phyloP scores from a whole-genome alignment of 2,797 vertebrate species.

The Hyperoplus lanceolatus region DNA sequence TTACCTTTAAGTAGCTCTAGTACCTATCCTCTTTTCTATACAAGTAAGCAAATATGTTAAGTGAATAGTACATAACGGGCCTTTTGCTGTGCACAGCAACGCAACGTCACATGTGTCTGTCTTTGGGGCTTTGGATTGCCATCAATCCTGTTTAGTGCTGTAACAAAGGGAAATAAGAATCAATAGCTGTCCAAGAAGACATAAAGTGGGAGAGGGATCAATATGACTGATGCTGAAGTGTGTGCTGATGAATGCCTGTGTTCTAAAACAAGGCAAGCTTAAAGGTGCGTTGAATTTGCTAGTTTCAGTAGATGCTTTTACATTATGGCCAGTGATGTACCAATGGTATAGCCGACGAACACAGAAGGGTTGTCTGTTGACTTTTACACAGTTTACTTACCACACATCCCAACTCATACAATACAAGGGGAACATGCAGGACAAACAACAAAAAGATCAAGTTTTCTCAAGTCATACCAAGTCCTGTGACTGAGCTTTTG shows the following conservation, averaged over 20 bases:
- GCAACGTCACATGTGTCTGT: conserved; percentile 28
- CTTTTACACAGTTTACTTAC: conserved; percentile 34
- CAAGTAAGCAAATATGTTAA: conserved; percentile 50
- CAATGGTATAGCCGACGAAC: conserved; percentile 39
- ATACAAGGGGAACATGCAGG: conserved; percentile 68
- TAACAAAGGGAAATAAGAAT: conserved; percentile 52
- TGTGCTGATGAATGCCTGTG: conserved; percentile 27
- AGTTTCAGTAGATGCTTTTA: background rate
- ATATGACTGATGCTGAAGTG: conserved; percentile 21
- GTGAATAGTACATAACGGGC: conserved; percentile 76
- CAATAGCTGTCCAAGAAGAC: conserved; percentile 49
- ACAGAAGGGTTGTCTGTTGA: conserved; percentile 26
- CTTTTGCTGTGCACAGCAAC: conserved; percentile 27
- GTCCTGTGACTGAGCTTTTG: conserved; percentile 41
- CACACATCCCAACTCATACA: conserved; percentile 49
- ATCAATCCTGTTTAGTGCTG: conserved; percentile 52
- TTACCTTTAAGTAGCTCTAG: conserved; percentile 21
- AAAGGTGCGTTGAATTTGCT: conserved; percentile 15
- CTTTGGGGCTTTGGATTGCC: conserved; percentile 25
- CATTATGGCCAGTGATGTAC: conserved; percentile 73
- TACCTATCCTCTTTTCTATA: conserved; percentile 24
- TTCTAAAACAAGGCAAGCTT: conserved; percentile 32
- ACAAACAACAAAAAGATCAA: conserved; percentile 50
- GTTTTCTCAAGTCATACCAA: conserved; percentile 18
- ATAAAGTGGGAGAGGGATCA: conserved; percentile 47